phyloP scores from a whole-genome alignment of 1,140 invertebrate species.

The Pomacea maculata region DNA sequence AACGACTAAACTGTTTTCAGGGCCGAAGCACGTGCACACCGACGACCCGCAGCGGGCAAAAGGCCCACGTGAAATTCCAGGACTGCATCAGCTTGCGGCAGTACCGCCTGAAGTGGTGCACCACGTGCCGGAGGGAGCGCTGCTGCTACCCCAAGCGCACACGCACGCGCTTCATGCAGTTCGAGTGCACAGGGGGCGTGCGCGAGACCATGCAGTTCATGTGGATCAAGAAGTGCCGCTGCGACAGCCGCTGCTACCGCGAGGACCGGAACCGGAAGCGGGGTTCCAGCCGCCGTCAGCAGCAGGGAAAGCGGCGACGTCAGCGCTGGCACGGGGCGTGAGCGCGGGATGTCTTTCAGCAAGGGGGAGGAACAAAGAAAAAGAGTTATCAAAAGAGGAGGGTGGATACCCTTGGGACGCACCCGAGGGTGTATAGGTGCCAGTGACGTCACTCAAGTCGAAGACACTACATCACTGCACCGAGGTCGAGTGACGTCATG shows the following conservation, averaged over 20 bases:
- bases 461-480: not conserved
- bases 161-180: slow-evolving; percentile 70
- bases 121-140: slow-evolving; percentile 68
- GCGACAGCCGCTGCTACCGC: slow-evolving; percentile 43
- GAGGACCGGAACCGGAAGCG: slow-evolving; percentile 3
- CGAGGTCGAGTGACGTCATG: not conserved
- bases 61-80: slow-evolving; percentile 70
- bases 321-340: not conserved
- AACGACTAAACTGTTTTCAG: slow-evolving; percentile 60
- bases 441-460: not conserved
- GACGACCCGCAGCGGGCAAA: slow-evolving; percentile 68
- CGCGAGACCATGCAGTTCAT: slow-evolving; percentile 44
- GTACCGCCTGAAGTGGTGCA: slow-evolving; percentile 74
- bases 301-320: slow-evolving; percentile 8
- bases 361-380: not conserved
- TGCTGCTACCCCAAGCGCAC: slow-evolving; percentile 72
- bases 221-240: slow-evolving; percentile 58
- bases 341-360: not conserved
- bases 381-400: not conserved
- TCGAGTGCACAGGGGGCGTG: slow-evolving; percentile 49
- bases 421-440: not conserved
- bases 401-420: not conserved
- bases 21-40: slow-evolving; percentile 75
- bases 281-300: not conserved
- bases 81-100: slow-evolving; percentile 73